Evolutionary conservation across 2,888 invertebrate species (phyloP).

Genomic region (Sicus ferrugineus): DNA sequence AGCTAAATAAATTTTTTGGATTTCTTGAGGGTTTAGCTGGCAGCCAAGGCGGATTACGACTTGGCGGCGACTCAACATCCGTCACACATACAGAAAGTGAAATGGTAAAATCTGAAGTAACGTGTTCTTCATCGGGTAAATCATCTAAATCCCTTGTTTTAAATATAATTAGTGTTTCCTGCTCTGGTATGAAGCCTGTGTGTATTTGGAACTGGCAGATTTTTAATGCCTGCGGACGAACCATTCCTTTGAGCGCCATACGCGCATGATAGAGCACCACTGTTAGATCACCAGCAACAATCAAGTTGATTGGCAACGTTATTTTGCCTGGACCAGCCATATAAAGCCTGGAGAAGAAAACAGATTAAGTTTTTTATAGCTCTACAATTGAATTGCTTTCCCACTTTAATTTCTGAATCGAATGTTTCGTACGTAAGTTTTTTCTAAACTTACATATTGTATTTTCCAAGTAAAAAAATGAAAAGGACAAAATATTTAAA

Average conservation of each 20-base stretch:
- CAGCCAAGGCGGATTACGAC: conserved; percentile 79
- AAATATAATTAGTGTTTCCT: conserved; percentile 79
- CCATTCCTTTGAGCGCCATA: conserved; percentile 81
- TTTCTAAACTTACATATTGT: no score
- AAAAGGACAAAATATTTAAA: conserved; percentile 3
- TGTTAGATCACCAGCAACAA: conserved; percentile 86
- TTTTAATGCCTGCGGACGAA: conserved; percentile 82
- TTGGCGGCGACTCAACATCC: conserved; percentile 73
- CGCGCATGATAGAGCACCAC: conserved; percentile 85
- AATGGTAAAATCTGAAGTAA: conserved; percentile 74
- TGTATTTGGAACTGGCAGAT: conserved; percentile 89
- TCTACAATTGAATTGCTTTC: not conserved
- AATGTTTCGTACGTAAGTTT: not conserved
- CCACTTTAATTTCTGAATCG: not conserved
- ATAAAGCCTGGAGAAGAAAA: conserved; percentile 50
- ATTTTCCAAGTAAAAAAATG: not conserved
- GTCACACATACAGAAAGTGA: conserved; percentile 76
- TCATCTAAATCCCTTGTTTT: conserved; percentile 83
- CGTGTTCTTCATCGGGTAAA: conserved; percentile 75
- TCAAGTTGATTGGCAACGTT: conserved; percentile 76
- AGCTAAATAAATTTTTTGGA: conserved; percentile 72
- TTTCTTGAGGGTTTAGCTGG: conserved; percentile 70
- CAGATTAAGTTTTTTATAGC: not conserved
- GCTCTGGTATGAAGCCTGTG: conserved; percentile 82
- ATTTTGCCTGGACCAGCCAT: conserved; percentile 64